phyloP scores from a whole-genome alignment of 2,888 invertebrate genomes.

The Folsomia manolachei region DNA sequence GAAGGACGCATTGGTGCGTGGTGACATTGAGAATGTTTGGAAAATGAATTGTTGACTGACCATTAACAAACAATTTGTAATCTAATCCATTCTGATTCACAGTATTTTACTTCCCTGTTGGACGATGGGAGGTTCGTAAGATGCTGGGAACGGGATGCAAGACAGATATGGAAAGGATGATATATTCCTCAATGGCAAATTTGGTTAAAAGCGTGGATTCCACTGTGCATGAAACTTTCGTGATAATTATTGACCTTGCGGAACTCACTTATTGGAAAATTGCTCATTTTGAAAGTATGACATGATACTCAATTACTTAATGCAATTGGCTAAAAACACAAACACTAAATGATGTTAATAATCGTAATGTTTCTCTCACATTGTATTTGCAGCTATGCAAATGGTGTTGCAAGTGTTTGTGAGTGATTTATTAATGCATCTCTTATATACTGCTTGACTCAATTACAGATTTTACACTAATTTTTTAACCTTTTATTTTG shows the following conservation, averaged over 20 bases:
- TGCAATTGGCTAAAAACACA: too few relatives aligned
- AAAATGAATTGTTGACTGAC: background rate
- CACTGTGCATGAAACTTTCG: constrained; percentile 24
- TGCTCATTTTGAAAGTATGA: constrained; percentile 33
- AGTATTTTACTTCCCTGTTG: constrained; percentile 40
- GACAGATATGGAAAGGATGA: constrained; percentile 29
- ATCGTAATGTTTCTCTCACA: background rate
- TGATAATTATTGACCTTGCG: constrained; percentile 30
- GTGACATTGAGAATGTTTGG: background rate
- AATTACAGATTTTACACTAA: too few relatives aligned
- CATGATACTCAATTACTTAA: too few relatives aligned
- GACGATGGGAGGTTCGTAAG: constrained; percentile 41
- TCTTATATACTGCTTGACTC: too few relatives aligned
- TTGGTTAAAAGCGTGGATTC: background rate
- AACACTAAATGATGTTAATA: background rate
- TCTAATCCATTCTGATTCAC: background rate
- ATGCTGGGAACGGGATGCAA: constrained; percentile 36
- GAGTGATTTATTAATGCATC: too few relatives aligned
- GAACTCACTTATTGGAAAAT: constrained; percentile 35
- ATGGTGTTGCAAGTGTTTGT: constrained; percentile 26
- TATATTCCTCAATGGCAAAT: constrained; percentile 14
- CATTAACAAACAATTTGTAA: background rate
- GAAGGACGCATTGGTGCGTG: constrained; percentile 43
- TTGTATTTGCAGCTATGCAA: constrained; percentile 23
- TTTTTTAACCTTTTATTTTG: background rate